These are phyloP conservation scores for Psephotus haematonotus DNA, from an alignment of 2,113 vertebrate species.

Conservation along the genomic window DNA sequence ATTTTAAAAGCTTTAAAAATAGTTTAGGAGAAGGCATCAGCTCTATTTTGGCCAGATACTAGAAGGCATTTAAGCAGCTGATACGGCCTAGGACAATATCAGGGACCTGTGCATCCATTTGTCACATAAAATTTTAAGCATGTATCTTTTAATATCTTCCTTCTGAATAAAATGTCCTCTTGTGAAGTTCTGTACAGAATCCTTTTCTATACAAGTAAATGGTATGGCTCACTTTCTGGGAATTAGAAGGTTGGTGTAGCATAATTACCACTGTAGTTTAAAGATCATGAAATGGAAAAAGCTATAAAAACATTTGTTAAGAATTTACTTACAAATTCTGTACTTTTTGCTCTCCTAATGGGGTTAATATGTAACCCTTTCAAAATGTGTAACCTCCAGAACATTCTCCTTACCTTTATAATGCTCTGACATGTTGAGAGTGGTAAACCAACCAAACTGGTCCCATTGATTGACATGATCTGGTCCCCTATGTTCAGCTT, in stretches of 20 bases:
- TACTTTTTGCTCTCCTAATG: not conserved
- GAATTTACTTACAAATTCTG: not conserved
- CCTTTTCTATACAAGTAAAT: not conserved
- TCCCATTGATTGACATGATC: constrained; percentile 98
- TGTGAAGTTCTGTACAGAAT: not conserved
- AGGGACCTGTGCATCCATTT: not conserved
- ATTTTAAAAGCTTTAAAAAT: not conserved
- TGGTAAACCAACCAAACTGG: constrained; percentile 94
- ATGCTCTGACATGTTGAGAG: constrained; percentile 99
- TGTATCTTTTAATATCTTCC: not conserved
- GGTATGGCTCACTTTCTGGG: not conserved
- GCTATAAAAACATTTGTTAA: not conserved
- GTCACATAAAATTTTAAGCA: not conserved
- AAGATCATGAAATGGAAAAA: not conserved
- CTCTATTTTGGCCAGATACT: not conserved
- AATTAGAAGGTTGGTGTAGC: not conserved
- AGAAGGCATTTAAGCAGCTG: not conserved
- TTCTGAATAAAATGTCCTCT: not conserved
- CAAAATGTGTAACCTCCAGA: not conserved
- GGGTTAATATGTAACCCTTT: not conserved
- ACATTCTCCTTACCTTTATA: constrained; percentile 85
- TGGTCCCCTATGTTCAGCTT: constrained; percentile 95
- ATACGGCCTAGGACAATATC: not conserved
- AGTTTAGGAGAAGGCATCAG: not conserved
- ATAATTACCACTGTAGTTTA: not conserved